A percentile compares a stretch with the other conserved stretches of the same genome.
Conservation (phyloP, 2,888 invertebrate species). For the Smittia sp. region DNA sequence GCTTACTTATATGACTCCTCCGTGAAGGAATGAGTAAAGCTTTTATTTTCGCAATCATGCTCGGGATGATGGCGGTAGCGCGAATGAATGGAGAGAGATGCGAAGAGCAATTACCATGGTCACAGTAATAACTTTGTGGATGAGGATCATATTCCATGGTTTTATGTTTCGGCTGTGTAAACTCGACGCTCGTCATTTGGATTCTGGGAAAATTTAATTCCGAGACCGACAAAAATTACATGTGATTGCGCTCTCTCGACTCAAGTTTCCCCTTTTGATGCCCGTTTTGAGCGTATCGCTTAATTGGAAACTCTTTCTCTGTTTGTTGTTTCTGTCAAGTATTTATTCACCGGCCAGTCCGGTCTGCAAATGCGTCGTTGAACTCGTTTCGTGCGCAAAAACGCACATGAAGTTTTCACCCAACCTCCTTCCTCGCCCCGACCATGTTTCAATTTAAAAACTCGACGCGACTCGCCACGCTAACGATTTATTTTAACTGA, state of each 20-base stretch:
- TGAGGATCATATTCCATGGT: background rate
- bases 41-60: no score
- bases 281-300: background rate
- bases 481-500: slow-evolving; percentile 18
- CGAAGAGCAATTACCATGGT: background rate
- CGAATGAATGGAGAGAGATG: background rate
- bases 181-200: no score
- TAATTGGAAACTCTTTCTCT: background rate
- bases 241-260: no score
- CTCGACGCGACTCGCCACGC: background rate
- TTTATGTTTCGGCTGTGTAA: background rate
- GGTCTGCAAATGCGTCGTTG: slow-evolving; percentile 17
- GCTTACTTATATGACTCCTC: background rate
- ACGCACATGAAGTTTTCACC: background rate
- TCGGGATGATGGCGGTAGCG: background rate
- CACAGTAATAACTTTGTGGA: background rate
- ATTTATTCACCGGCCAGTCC: background rate
- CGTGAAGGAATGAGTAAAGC: no score
- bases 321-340: no score
- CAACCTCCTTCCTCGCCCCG: background rate
- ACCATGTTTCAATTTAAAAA: background rate
- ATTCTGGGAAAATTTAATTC: no score
- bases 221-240: no score
- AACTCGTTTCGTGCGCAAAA: slow-evolving; percentile 21
- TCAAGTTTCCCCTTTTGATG: no score